These are phyloP conservation scores for Petrocephalus schoutedeni DNA, from an alignment of 2,797 vertebrate genomes.

Conservation along the genomic window DNA sequence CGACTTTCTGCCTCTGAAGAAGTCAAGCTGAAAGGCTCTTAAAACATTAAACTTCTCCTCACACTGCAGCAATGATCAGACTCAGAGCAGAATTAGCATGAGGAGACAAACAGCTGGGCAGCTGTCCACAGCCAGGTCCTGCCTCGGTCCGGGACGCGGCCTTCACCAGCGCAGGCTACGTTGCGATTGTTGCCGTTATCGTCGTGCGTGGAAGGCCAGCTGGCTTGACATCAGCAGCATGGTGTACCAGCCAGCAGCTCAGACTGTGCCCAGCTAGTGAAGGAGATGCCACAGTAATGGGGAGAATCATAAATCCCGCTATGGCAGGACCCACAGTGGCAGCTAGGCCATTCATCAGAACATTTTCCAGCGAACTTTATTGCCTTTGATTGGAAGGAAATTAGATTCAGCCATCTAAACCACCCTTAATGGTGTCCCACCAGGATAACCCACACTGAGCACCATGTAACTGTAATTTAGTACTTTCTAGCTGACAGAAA, in stretches of 20 bases:
- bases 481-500: not conserved
- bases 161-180: not conserved
- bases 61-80: not conserved
- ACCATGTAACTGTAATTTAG: not conserved
- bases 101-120: not conserved
- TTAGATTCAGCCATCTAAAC: conserved; percentile 57
- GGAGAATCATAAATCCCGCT: conserved; percentile 8
- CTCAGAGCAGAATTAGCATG: not conserved
- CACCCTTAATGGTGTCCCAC: conserved; percentile 52
- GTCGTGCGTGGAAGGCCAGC: not conserved
- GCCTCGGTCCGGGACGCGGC: not conserved
- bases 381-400: conserved; percentile 54
- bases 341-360: conserved; percentile 46
- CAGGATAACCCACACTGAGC: conserved; percentile 33
- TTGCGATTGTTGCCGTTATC: not conserved
- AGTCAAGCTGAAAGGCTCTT: not conserved
- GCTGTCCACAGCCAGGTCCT: not conserved
- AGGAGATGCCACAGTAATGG: not conserved
- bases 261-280: not conserved
- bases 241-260: not conserved
- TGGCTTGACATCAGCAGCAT: not conserved
- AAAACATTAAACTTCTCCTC: not conserved
- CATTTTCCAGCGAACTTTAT: conserved; percentile 40
- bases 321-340: not conserved
- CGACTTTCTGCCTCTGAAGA: not conserved